These are phyloP conservation scores for Hydropotes inermis DNA, from an alignment of 2,113 vertebrate species.

Conservation along the genomic window DNA sequence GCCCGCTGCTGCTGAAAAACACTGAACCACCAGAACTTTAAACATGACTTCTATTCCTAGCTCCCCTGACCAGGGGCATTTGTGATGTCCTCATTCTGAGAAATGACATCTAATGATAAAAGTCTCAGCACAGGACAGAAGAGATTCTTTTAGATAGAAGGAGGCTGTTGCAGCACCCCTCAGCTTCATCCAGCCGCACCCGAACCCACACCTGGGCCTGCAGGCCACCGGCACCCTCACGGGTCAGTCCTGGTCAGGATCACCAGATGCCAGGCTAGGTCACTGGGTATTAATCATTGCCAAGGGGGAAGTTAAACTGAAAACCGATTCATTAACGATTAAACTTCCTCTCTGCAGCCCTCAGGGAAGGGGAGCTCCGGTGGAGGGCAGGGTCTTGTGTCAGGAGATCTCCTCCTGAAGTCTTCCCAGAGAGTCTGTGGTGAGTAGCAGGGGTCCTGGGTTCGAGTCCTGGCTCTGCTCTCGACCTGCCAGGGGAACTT, in stretches of 20 bases:
- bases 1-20: neutral
- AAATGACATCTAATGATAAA: neutral
- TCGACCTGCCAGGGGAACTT: neutral
- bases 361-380: slow-evolving; percentile 70
- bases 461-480: neutral
- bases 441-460: neutral
- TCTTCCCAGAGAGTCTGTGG: neutral
- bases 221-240: neutral
- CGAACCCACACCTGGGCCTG: neutral
- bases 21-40: neutral
- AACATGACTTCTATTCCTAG: neutral
- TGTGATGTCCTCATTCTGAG: neutral
- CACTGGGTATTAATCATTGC: slow-evolving; percentile 72
- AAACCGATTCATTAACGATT: slow-evolving; percentile 73
- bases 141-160: neutral
- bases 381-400: neutral
- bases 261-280: slow-evolving; percentile 40
- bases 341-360: slow-evolving; percentile 77
- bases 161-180: neutral
- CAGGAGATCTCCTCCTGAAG: neutral
- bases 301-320: slow-evolving; percentile 68
- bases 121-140: neutral
- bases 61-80: neutral
- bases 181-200: neutral
- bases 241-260: slow-evolving; percentile 60